phyloP scores from a whole-genome alignment of 2,888 invertebrate genomes.

The Cataglyphis cursor region DNA sequence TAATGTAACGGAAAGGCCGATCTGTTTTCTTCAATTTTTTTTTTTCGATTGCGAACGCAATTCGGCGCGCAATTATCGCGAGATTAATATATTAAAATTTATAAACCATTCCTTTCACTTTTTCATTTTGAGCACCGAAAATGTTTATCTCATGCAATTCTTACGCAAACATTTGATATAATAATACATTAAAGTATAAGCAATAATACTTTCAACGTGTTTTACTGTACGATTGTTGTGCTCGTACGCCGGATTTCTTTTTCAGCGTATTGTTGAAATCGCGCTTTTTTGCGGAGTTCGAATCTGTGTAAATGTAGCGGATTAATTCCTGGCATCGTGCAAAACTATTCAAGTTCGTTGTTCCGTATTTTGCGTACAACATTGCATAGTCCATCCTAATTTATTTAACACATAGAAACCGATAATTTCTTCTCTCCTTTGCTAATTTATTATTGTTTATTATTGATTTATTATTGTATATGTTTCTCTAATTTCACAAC shows the following conservation, averaged over 20 bases:
- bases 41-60: slow-evolving; percentile 12
- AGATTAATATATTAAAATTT: slow-evolving; percentile 67
- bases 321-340: slow-evolving; percentile 5
- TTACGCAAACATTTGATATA: slow-evolving; percentile 78
- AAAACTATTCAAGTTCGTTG: slow-evolving; percentile 21
- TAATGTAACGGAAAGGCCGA: not conserved
- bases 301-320: not conserved
- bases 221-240: slow-evolving; percentile 57
- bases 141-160: slow-evolving; percentile 67
- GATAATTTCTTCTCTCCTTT: not conserved
- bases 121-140: slow-evolving; percentile 77
- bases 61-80: slow-evolving; percentile 55
- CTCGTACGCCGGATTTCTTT: not conserved
- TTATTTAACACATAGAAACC: not conserved
- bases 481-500: not conserved
- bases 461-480: too few species aligned
- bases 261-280: slow-evolving; percentile 3
- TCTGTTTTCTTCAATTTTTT: not conserved
- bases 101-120: slow-evolving; percentile 57
- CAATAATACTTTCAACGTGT: slow-evolving; percentile 85
- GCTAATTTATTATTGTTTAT: not conserved
- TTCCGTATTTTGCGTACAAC: slow-evolving; percentile 13
- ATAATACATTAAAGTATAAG: slow-evolving; percentile 83
- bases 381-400: not conserved
- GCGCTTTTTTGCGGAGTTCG: slow-evolving; percentile 36